Conservation (phyloP, 2,888 invertebrate species). For the Morpho achilles region DNA sequence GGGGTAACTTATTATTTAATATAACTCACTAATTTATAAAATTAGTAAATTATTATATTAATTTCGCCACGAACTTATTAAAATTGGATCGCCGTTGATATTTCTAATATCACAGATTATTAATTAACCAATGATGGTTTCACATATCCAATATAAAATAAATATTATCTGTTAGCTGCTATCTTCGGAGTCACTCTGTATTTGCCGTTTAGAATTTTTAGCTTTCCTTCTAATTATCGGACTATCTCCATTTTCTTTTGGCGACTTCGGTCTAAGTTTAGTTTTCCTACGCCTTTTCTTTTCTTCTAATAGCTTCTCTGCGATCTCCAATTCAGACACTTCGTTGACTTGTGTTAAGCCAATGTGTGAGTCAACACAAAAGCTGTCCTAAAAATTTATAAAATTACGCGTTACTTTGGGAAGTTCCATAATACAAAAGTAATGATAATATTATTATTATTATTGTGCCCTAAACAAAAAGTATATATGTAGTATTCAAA, state of each 20-base stretch:
- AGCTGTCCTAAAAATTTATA: constrained; percentile 76
- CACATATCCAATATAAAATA: too few species aligned
- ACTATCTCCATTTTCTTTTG: constrained; percentile 43
- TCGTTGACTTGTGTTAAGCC: constrained; percentile 64
- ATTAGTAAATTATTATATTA: too few species aligned
- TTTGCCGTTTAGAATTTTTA: constrained; percentile 46
- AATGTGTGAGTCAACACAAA: constrained; percentile 81
- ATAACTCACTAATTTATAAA: too few species aligned
- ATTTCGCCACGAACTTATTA: too few species aligned
- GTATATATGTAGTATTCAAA: too few species aligned
- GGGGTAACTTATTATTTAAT: too few species aligned
- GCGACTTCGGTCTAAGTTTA: constrained; percentile 5
- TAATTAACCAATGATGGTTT: too few species aligned
- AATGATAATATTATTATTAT: too few species aligned
- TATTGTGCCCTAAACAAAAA: too few species aligned
- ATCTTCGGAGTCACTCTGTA: constrained; percentile 69
- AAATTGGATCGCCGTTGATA: too few species aligned
- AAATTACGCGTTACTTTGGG: not conserved
- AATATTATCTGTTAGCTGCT: constrained; percentile 38
- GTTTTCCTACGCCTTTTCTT: constrained; percentile 40
- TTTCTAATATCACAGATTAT: too few species aligned
- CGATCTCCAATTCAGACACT: constrained; percentile 80
- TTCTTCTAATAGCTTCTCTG: constrained; percentile 77
- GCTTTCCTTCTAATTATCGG: constrained; percentile 49
- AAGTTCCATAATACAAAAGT: too few species aligned